These are phyloP conservation scores for Octopus sinensis DNA, from an alignment of 1,140 invertebrate species.

Conservation along the genomic window DNA sequence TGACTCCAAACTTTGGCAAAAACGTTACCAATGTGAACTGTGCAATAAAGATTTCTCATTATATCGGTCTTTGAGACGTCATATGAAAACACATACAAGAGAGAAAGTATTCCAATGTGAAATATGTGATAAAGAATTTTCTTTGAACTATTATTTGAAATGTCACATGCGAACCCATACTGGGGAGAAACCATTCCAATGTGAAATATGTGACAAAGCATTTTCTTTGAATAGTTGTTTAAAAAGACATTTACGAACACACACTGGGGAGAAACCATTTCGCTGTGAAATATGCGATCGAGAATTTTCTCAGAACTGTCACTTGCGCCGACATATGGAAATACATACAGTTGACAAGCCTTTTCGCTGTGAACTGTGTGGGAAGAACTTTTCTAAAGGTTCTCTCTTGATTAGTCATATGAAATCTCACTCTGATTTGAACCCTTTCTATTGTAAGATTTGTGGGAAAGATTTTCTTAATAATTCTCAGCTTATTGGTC, in stretches of 20 bases:
- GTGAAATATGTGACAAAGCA: neutral
- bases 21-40: constrained; percentile 43
- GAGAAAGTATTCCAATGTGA: constrained; percentile 29
- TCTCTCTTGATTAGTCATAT: constrained; percentile 16
- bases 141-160: constrained; percentile 36
- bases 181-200: constrained; percentile 21
- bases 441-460: constrained; percentile 69
- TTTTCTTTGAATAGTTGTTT: neutral
- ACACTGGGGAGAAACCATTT: constrained; percentile 11
- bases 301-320: neutral
- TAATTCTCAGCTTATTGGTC: constrained; percentile 83
- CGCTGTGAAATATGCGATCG: neutral
- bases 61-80: constrained; percentile 52
- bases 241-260: neutral
- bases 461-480: constrained; percentile 85
- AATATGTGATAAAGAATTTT: constrained; percentile 48
- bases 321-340: constrained; percentile 14
- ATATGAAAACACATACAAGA: constrained; percentile 81
- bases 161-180: constrained; percentile 52
- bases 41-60: constrained; percentile 70
- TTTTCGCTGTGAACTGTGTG: constrained; percentile 82
- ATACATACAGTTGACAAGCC: constrained; percentile 82
- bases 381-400: constrained; percentile 82
- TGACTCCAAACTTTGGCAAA: no score
- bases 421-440: constrained; percentile 18